phyloP scores from a whole-genome alignment of 2,113 vertebrate species.

The Megalops atlanticus region DNA sequence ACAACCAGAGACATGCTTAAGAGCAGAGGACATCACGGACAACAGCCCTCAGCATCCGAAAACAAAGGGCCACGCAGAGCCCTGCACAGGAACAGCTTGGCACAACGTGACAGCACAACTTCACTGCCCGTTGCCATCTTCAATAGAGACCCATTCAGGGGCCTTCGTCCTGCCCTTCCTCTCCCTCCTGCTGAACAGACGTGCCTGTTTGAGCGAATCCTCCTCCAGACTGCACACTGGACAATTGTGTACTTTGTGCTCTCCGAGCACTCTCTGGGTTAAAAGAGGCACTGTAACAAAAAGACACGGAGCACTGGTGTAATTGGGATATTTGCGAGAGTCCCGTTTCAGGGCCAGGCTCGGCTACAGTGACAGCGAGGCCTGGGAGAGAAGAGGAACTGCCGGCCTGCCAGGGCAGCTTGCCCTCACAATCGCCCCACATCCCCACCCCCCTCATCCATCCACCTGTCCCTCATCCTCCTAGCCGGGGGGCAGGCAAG shows the following conservation, averaged over 20 bases:
- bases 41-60: not conserved
- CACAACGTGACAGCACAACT: constrained; percentile 48
- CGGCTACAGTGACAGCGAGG: constrained; percentile 79
- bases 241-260: constrained; percentile 82
- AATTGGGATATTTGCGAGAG: constrained; percentile 89
- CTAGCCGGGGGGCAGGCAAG: constrained; percentile 69
- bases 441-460: constrained; percentile 14
- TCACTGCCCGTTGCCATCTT: constrained; percentile 41
- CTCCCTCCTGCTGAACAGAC: constrained; percentile 62
- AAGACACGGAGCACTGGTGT: constrained; percentile 88
- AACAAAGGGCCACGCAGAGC: constrained; percentile 6
- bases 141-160: constrained; percentile 61
- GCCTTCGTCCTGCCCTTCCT: constrained; percentile 43
- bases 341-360: constrained; percentile 83
- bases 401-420: constrained; percentile 56
- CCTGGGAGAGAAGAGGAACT: constrained; percentile 79
- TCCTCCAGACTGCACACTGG: constrained; percentile 39
- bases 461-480: constrained; percentile 48
- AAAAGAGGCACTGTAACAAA: constrained; percentile 76
- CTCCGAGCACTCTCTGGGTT: constrained; percentile 24
- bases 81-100: not conserved
- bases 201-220: constrained; percentile 66
- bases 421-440: constrained; percentile 49
- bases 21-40: not conserved
- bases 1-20: not conserved